Conservation (phyloP, 2,113 vertebrate species). For the Eurystomus gularis region DNA sequence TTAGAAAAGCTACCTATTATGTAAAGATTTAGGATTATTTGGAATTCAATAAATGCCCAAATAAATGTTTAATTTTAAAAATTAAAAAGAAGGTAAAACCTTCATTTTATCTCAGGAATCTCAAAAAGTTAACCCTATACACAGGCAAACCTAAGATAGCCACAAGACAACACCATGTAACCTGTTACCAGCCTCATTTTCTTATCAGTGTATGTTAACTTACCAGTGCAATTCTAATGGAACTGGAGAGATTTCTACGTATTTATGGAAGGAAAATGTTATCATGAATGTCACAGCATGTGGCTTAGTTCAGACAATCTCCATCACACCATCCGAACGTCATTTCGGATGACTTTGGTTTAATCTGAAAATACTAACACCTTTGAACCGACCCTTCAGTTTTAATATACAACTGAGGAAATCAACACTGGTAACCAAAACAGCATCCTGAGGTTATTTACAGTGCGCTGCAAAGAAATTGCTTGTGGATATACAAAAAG, state of each 20-base stretch:
- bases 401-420: neutral
- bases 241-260: neutral
- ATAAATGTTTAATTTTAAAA: neutral
- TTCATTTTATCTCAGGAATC: neutral
- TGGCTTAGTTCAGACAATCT: neutral
- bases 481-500: neutral
- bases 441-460: neutral
- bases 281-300: neutral
- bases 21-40: neutral
- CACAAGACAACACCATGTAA: neutral
- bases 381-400: neutral
- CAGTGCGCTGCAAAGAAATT: neutral
- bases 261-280: neutral
- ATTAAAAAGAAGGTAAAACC: neutral
- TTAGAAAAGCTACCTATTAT: neutral
- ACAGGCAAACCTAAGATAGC: neutral
- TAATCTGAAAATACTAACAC: conserved; percentile 1
- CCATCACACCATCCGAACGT: neutral
- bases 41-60: neutral
- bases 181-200: neutral
- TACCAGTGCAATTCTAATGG: neutral
- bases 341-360: neutral
- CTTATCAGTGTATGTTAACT: neutral
- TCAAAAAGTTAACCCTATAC: neutral
- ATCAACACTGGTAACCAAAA: conserved; percentile 13